Base-by-base conservation (phyloP, 2,888 invertebrate species). In the Thysanoteuthis rhombus region DNA sequence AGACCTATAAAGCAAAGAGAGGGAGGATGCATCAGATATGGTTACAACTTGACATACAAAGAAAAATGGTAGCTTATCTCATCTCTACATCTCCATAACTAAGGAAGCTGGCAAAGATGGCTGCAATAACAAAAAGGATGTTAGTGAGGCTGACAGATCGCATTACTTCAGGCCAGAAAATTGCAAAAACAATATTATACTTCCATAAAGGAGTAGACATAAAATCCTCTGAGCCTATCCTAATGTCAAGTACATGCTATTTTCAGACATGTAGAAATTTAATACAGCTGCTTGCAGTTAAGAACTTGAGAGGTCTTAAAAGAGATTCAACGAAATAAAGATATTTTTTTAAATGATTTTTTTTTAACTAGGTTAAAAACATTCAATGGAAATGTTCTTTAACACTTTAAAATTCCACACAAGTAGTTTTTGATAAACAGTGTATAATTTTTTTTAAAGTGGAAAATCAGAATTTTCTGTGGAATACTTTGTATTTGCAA, bases 151-250 rank as follows among this genome's bases (percentile, higher is more conserved):
- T 75, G 75, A 75, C 8, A 75, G 32, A 75, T 75, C 75, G n/a
- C 12, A 75, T 75, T 75, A 75, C 75, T 32, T 32, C 22, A 75
- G n/a, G n/a, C n/a, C 75, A 75, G 75, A 75, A n/a, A 75, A 75
- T 75, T 75, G 75, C 75, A 75, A 75, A 75, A 75, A 75, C 75
- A 75, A 75, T 75, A 75, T 75, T 75, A n/a, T n/a, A 75, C n/a
- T 75, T n/a, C 75, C n/a, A 75, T 75, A 47, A 47, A 47, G 47
- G 8, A 75, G 75, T 75, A 75, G 75, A n/a, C 75, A 75, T 75
- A 75, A 75, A 75, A 75, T 75, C 75, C 6, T 75, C 12, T n/a
- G n/a, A 75, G 75, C n/a, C 32, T 75, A 75, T 75, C n/a, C n/a
- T 32, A 75, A 75, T 75, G 75, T 75, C 75, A 75, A 75, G 75